These are phyloP conservation scores for Napeogenes sylphis DNA, from an alignment of 2,888 invertebrate species.

Conservation along the genomic window DNA sequence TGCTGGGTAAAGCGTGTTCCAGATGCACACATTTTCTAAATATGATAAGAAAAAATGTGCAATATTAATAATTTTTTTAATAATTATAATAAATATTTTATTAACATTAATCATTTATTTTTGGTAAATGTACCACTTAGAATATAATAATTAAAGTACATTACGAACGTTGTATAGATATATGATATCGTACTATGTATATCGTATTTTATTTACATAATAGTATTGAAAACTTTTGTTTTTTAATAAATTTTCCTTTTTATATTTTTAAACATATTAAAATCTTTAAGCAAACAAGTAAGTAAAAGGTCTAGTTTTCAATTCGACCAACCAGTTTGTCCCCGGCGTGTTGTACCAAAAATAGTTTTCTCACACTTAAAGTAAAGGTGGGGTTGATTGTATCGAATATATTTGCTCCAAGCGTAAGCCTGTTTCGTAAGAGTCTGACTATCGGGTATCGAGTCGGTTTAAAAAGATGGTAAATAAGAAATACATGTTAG, in stretches of 20 bases:
- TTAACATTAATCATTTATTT: too few relatives aligned
- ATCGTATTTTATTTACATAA: too few relatives aligned
- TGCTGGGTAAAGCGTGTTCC: slow-evolving; percentile 29
- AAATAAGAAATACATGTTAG: neutral
- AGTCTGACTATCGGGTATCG: neutral
- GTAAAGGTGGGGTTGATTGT: slow-evolving; percentile 52
- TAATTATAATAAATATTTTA: too few relatives aligned
- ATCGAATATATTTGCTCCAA: slow-evolving; percentile 53
- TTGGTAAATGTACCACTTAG: too few relatives aligned
- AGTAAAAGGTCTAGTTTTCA: slow-evolving; percentile 25
- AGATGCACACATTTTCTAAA: slow-evolving; percentile 20
- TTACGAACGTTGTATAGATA: too few relatives aligned
- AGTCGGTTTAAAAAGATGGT: neutral
- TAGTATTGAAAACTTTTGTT: too few relatives aligned
- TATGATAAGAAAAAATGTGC: neutral
- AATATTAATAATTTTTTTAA: neutral
- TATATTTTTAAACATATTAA: neutral
- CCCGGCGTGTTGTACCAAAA: slow-evolving; percentile 50
- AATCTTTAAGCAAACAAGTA: slow-evolving; percentile 16
- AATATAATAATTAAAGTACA: too few relatives aligned
- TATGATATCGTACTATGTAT: too few relatives aligned
- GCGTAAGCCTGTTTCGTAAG: slow-evolving; percentile 2
- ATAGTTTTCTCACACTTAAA: slow-evolving; percentile 61
- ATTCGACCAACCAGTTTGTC: slow-evolving; percentile 42
- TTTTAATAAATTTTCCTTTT: too few relatives aligned